Percentiles rank a stretch among this genome's conserved stretches.
Evolutionary conservation across 23 tunicate species (phyloP).

Genomic region (Styela clava): DNA sequence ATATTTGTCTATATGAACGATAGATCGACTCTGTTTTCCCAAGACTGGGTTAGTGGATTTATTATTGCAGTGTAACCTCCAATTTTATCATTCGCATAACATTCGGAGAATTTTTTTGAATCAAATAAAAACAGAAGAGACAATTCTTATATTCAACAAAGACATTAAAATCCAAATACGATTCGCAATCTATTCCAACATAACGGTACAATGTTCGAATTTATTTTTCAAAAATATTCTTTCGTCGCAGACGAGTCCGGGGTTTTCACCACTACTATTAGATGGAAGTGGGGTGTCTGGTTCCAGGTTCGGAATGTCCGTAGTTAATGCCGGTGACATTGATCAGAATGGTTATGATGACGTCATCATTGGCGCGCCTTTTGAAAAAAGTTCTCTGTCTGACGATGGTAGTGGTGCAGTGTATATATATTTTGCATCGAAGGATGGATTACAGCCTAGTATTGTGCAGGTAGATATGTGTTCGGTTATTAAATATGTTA

Average conservation of each 20-base stretch:
- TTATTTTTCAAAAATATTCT: too few species aligned
- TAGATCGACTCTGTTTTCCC: background rate
- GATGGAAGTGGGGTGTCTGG: background rate
- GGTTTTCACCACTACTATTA: background rate
- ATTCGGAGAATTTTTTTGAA: too few species aligned
- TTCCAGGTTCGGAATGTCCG: slow-evolving; percentile 26
- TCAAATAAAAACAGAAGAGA: too few species aligned
- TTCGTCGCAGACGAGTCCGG: background rate
- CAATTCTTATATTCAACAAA: too few species aligned
- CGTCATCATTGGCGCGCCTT: slow-evolving; percentile 37
- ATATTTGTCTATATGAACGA: slow-evolving; percentile 42
- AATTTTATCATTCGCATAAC: too few species aligned
- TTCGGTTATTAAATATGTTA: too few species aligned
- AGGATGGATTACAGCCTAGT: background rate
- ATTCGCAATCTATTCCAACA: too few species aligned
- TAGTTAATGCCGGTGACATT: slow-evolving; percentile 35
- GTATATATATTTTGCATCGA: slow-evolving; percentile 32
- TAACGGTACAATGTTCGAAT: too few species aligned
- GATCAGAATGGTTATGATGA: slow-evolving; percentile 35
- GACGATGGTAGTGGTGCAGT: slow-evolving; percentile 27
- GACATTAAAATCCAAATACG: too few species aligned
- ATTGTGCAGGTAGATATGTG: slow-evolving; percentile 8
- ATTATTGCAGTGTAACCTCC: too few species aligned
- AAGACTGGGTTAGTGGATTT: slow-evolving; percentile 21
- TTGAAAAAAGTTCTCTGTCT: slow-evolving; percentile 7